These are phyloP conservation scores for Dorcus hopei DNA, from an alignment of 2,888 invertebrate species.

Conservation along the genomic window DNA sequence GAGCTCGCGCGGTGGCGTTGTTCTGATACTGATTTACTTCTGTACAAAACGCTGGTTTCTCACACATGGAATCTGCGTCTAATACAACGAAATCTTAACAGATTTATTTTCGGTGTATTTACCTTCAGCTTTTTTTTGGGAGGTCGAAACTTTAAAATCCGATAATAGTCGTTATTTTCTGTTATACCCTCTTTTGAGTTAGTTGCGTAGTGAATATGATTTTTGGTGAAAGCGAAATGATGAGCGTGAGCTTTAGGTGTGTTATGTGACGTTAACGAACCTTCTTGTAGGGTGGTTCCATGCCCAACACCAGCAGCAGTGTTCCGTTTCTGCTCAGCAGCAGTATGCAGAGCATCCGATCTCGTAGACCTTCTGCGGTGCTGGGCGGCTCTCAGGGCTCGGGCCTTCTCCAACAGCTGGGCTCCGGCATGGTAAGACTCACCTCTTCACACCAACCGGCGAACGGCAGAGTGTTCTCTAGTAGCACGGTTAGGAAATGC, in stretches of 20 bases:
- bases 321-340: conserved; percentile 81
- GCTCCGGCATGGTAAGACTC: conserved; percentile 92
- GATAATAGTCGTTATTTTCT: not conserved
- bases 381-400: conserved; percentile 66
- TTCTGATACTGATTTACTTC: too few species aligned
- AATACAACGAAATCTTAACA: too few species aligned
- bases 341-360: conserved; percentile 73
- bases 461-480: conserved; percentile 55
- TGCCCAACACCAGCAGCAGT: conserved; percentile 87
- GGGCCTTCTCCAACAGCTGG: conserved; percentile 81
- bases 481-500: conserved; percentile 67
- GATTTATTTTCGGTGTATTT: too few species aligned
- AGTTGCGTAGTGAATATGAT: not conserved
- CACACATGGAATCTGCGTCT: too few species aligned
- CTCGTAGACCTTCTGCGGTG: conserved; percentile 71
- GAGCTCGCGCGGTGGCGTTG: too few species aligned
- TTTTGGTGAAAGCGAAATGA: not conserved
- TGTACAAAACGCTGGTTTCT: too few species aligned
- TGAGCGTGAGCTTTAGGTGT: not conserved
- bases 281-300: conserved; percentile 70
- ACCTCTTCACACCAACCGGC: conserved; percentile 57
- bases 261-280: not conserved
- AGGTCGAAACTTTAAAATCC: too few species aligned
- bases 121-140: too few species aligned
- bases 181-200: not conserved